These are phyloP conservation scores for Hippocampus kuda DNA, from an alignment of 2,797 vertebrate species.

Conservation along the genomic window DNA sequence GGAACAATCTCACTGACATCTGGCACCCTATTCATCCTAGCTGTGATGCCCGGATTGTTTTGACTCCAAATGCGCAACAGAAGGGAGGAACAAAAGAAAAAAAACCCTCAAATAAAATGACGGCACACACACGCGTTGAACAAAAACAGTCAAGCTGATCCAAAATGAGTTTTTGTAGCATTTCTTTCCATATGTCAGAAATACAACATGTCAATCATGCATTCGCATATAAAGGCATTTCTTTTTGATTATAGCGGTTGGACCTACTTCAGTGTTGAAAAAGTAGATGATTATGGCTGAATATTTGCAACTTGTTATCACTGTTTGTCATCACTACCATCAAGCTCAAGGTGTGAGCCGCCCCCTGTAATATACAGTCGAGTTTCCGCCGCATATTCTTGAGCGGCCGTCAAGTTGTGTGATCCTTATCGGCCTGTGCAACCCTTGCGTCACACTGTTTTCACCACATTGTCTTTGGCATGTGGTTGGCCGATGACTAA, in stretches of 20 bases:
- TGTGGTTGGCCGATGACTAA: constrained; percentile 39
- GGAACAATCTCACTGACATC: constrained; percentile 32
- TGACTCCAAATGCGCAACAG: constrained; percentile 53
- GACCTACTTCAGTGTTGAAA: neutral
- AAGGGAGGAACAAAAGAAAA: constrained; percentile 28
- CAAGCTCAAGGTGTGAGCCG: neutral
- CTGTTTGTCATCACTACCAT: constrained; percentile 11
- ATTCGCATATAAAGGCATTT: neutral
- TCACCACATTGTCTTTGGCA: constrained; percentile 44
- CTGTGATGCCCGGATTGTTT: constrained; percentile 48
- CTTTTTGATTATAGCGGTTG: neutral
- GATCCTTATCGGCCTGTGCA: constrained; percentile 28
- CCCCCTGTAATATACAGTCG: neutral
- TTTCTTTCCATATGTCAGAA: constrained; percentile 11
- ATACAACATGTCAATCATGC: neutral
- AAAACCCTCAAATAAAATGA: constrained; percentile 16
- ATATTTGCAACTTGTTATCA: neutral
- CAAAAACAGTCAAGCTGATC: constrained; percentile 17
- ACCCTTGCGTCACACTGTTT: constrained; percentile 55
- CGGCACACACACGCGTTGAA: constrained; percentile 42
- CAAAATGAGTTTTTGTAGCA: constrained; percentile 12
- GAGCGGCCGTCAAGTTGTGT: constrained; percentile 34
- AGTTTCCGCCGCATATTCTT: constrained; percentile 31
- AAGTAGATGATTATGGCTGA: too few relatives aligned
- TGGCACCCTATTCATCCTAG: constrained; percentile 38